Conservation (phyloP, 2,888 invertebrate genomes). For the Dysmachus trigonus region DNA sequence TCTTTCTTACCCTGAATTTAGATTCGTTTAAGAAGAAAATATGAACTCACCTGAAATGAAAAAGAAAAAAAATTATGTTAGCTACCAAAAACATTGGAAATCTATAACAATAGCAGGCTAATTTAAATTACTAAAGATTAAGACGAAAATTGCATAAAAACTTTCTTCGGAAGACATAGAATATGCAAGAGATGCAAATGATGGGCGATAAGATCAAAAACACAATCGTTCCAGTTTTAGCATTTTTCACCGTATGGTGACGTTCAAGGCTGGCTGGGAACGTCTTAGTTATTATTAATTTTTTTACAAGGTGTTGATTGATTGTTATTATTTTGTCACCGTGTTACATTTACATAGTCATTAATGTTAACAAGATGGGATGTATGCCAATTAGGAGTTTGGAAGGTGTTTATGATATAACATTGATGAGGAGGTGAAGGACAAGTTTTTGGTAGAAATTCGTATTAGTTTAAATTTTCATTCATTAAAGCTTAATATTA, state of each 20-base stretch:
- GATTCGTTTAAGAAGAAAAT: neutral
- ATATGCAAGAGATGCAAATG: neutral
- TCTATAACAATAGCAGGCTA: neutral
- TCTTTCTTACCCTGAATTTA: neutral
- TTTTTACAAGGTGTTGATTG: neutral
- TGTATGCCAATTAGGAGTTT: neutral
- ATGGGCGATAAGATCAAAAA: neutral
- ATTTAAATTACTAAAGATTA: neutral
- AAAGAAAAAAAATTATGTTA: neutral
- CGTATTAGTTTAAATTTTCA: neutral
- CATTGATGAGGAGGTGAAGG: neutral
- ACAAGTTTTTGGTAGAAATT: neutral
- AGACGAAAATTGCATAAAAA: neutral
- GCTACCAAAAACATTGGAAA: neutral
- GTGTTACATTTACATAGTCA: neutral
- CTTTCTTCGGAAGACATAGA: neutral
- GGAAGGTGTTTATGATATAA: neutral
- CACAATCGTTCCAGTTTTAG: neutral
- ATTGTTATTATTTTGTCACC: neutral
- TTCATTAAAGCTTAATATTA: neutral
- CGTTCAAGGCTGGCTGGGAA: neutral
- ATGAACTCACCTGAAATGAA: neutral
- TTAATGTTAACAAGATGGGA: neutral
- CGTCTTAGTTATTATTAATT: neutral
- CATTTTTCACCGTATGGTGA: neutral